Evolutionary conservation across 2,797 vertebrate species (phyloP).

Genomic region (Onychomys leucogaster): DNA sequence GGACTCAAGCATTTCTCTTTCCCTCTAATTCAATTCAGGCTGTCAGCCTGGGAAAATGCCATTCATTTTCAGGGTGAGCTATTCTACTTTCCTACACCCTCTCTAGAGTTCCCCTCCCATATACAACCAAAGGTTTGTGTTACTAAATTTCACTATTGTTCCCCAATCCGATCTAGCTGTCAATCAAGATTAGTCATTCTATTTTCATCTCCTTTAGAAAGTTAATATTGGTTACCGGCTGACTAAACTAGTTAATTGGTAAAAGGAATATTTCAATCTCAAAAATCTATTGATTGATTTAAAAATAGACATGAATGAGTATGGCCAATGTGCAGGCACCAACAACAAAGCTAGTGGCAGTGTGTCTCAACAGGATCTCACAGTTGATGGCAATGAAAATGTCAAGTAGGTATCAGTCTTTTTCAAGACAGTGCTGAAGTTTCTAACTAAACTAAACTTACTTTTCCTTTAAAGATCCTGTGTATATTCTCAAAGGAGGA

Average conservation of each 20-base stretch:
- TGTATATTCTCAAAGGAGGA: not conserved
- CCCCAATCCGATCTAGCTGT: not conserved
- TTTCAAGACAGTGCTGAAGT: not conserved
- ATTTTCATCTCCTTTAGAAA: not conserved
- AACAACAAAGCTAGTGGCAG: not conserved
- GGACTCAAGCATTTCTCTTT: not conserved
- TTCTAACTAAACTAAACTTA: not conserved
- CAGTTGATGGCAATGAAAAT: not conserved
- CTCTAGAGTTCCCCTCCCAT: not conserved
- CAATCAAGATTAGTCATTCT: not conserved
- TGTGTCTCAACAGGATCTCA: not conserved
- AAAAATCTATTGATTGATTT: not conserved
- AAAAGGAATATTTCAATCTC: not conserved
- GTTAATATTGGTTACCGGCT: not conserved
- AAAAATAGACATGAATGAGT: not conserved
- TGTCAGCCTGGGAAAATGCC: not conserved
- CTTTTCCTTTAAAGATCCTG: not conserved
- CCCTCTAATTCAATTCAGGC: not conserved
- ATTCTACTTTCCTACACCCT: not conserved
- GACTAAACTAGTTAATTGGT: not conserved
- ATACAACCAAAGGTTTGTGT: not conserved
- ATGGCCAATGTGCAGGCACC: not conserved
- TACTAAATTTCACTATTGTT: not conserved
- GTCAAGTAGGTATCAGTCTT: not conserved
- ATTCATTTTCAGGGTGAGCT: not conserved